These are phyloP conservation scores for Etheostoma nigrum DNA, from an alignment of 2,797 vertebrate species.

Conservation along the genomic window DNA sequence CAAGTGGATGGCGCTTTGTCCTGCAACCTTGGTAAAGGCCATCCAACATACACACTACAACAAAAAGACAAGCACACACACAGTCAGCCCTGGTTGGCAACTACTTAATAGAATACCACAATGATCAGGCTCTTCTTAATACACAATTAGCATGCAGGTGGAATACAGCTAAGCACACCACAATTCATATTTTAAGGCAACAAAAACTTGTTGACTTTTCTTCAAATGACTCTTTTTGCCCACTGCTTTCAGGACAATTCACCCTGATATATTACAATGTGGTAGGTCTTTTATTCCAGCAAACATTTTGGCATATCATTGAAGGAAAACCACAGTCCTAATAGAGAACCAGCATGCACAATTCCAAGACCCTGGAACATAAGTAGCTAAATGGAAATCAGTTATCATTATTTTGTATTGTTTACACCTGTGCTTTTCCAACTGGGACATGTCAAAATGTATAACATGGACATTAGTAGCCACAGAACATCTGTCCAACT, in stretches of 20 bases:
- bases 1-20: constrained; percentile 53
- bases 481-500: background rate
- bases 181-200: constrained; percentile 4
- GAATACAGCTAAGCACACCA: constrained; percentile 8
- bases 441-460: background rate
- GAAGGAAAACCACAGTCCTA: background rate
- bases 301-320: background rate
- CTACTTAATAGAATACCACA: constrained; percentile 41
- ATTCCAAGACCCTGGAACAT: background rate
- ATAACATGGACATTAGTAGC: background rate
- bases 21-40: constrained; percentile 50
- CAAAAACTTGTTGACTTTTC: background rate
- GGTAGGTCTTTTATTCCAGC: background rate
- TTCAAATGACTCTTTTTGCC: background rate
- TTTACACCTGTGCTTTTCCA: background rate
- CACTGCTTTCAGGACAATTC: background rate
- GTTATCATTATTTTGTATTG: background rate
- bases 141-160: constrained; percentile 48
- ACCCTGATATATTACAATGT: background rate
- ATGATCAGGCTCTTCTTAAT: constrained; percentile 29
- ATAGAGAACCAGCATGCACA: background rate
- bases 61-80: constrained; percentile 10
- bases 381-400: background rate
- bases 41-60: constrained; percentile 28
- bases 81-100: constrained; percentile 18